phyloP scores from a whole-genome alignment of 2,888 invertebrate species.

The Andrena praecox region DNA sequence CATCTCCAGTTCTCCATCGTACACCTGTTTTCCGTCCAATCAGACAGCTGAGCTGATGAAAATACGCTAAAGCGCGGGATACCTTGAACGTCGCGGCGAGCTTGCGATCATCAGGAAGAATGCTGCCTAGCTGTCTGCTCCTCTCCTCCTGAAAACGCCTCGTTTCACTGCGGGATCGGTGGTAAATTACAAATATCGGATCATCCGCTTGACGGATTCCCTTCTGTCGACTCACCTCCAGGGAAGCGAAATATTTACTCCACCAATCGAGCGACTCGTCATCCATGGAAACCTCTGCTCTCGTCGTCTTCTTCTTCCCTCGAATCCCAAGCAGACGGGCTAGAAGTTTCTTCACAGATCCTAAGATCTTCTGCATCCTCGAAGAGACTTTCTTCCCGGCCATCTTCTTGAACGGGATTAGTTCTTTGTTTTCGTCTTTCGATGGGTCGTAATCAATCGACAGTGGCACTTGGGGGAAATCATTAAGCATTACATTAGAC shows the following conservation, averaged over 20 bases:
- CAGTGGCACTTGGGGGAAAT: conserved; percentile 65
- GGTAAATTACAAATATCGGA: neutral
- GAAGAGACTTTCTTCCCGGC: conserved; percentile 51
- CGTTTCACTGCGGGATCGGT: neutral
- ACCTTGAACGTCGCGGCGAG: conserved; percentile 80
- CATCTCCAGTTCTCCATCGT: conserved; percentile 88
- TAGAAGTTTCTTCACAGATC: conserved; percentile 58
- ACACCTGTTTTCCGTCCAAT: conserved; percentile 85
- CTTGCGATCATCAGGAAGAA: conserved; percentile 50
- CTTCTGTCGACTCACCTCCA: conserved; percentile 74
- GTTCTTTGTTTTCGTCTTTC: conserved; percentile 73
- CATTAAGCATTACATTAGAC: too few species aligned
- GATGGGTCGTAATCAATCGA: conserved; percentile 72
- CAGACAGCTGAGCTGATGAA: conserved; percentile 52
- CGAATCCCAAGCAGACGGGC: neutral
- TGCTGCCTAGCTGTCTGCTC: conserved; percentile 66
- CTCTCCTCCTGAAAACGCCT: conserved; percentile 74
- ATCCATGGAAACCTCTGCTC: conserved; percentile 47
- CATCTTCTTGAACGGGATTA: conserved; percentile 76
- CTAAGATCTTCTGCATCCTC: conserved; percentile 58
- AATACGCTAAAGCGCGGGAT: conserved; percentile 55
- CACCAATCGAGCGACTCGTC: conserved; percentile 86
- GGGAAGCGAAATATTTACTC: conserved; percentile 87
- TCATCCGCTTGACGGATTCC: conserved; percentile 6
- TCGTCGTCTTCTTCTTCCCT: conserved; percentile 13